Base-by-base conservation (phyloP, 2,888 invertebrate genomes). In the Thymelicus acteon region DNA sequence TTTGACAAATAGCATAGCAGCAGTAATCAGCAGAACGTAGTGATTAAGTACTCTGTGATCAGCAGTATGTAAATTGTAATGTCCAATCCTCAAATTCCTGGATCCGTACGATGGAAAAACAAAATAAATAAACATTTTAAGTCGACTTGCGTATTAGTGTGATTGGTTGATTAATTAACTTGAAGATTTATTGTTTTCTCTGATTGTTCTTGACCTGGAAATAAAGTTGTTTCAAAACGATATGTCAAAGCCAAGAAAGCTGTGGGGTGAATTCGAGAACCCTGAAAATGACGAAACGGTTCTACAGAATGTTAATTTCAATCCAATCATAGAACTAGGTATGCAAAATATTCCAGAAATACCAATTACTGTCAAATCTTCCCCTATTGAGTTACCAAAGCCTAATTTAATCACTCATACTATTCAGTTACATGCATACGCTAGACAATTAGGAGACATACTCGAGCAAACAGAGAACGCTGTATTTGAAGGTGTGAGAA, bases 341-440 rank as follows among this genome's bases (percentile, higher is more conserved):
- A 89, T 94, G 92, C 93, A 93, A 80, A 93, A 93, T 71, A 93
- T 94, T 67, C 92, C 93, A 1, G 93, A 93, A 83, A 91, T 92
- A 78, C 90, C 92, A 0, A 93, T 91, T 60, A 86, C 88, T 44
- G 92, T 92, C 1, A 92, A 93, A 79, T 91, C 92, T 1, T 89
- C 91, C 0, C 90, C 93, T 2, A 90, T 94, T 37, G 91, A 93
- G 75, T 80, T 94, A 15, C 94, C 94, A 2, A 86, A 84, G 72
- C 86, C 85, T 10, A 94, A 93, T 82, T 79, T 94, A 62, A 90
- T 94, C 40, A 92, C 93, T 0, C 93, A 94, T 70, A 93, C 94
- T 0, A 91, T 93, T 72, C 88, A 91, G 76, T 78, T 94, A 37
- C 93, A 94, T 70, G 82, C 85, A 0, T 92, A 90, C 73, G 81